Percentiles rank a stretch among this genome's conserved stretches.
Conservation (phyloP, 2,797 vertebrate genomes). For the Orientallactaga sibirica region DNA sequence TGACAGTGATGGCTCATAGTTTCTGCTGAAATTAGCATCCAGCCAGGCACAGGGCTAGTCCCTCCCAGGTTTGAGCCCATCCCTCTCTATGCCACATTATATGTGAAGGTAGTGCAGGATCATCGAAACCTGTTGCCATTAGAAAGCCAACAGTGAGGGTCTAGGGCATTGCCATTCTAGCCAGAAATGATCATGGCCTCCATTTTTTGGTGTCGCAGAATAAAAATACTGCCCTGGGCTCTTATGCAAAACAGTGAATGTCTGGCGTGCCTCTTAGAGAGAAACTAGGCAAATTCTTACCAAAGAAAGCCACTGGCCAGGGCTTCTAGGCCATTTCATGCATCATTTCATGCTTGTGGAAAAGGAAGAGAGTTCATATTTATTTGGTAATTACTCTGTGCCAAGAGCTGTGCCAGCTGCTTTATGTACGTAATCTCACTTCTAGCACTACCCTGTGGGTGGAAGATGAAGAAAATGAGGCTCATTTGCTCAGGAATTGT, state of each 20-base stretch:
- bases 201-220: conserved; percentile 1
- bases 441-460: neutral
- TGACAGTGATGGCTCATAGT: conserved; percentile 20
- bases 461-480: conserved; percentile 12
- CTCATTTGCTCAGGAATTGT: neutral
- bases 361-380: neutral
- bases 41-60: neutral
- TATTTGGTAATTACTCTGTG: neutral
- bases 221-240: conserved; percentile 31
- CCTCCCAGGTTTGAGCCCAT: neutral
- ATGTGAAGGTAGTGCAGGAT: neutral
- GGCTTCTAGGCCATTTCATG: neutral
- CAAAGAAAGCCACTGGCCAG: neutral
- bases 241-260: neutral
- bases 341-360: neutral
- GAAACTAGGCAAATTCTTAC: neutral
- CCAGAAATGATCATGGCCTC: neutral
- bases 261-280: neutral
- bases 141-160: neutral
- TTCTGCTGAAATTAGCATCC: conserved; percentile 22
- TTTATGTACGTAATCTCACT: neutral
- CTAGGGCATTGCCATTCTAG: neutral
- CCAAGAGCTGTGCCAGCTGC: neutral
- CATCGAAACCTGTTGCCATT: conserved; percentile 1
- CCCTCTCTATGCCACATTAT: fast-evolving